Evolutionary conservation across 2,797 vertebrate species (phyloP).

Genomic region (Sylvia borin): DNA sequence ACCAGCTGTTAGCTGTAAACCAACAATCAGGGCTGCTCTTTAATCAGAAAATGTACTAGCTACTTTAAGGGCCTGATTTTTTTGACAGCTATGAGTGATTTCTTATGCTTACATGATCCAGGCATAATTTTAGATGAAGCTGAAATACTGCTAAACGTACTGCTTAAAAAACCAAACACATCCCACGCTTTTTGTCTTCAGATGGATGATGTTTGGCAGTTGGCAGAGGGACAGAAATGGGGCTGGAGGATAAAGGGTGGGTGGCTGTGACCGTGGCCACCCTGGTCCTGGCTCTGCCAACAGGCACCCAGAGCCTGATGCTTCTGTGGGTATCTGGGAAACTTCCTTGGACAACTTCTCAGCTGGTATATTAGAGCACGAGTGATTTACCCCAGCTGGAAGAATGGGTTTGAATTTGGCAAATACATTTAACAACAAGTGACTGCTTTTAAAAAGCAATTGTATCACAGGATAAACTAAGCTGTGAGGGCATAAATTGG

Average conservation of each 20-base stretch:
- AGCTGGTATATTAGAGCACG: background rate
- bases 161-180: background rate
- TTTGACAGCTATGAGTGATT: slow-evolving; percentile 43
- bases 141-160: background rate
- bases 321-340: background rate
- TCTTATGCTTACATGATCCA: background rate
- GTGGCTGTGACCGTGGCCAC: background rate
- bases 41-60: slow-evolving; percentile 36
- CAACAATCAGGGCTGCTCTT: background rate
- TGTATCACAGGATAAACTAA: background rate
- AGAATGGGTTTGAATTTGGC: background rate
- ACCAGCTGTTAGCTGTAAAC: slow-evolving; percentile 63
- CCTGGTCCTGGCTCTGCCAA: background rate
- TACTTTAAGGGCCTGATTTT: slow-evolving; percentile 35
- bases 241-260: background rate
- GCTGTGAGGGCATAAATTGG: background rate
- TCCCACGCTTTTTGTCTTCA: background rate
- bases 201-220: background rate
- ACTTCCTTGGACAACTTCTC: background rate
- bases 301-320: background rate
- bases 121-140: background rate
- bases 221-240: background rate
- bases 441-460: slow-evolving; percentile 2
- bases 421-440: slow-evolving; percentile 23
- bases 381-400: slow-evolving; percentile 32